Percentiles rank a stretch among this genome's conserved stretches.
Evolutionary conservation across 2,888 invertebrate genomes (phyloP).

Genomic region (Craniophora ligustri): DNA sequence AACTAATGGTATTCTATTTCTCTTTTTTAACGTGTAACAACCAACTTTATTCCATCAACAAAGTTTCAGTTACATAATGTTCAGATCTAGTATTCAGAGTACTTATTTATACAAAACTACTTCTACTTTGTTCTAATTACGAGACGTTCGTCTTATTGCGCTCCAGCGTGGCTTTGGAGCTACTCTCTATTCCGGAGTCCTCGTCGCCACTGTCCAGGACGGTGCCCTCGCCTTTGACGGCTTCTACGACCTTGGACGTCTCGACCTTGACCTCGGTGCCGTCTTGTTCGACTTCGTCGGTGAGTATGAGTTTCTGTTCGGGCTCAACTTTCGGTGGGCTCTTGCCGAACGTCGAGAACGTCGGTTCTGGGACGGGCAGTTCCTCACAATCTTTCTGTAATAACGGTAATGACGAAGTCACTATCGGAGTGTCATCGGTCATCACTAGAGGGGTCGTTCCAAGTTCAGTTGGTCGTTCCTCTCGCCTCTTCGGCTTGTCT

Average conservation of each 20-base stretch:
- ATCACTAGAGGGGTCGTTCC: slow-evolving; percentile 76
- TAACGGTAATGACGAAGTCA: slow-evolving; percentile 67
- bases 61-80: slow-evolving; percentile 42
- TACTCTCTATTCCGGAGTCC: slow-evolving; percentile 91
- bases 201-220: slow-evolving; percentile 90
- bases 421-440: slow-evolving; percentile 81
- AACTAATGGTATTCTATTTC: slow-evolving; percentile 27
- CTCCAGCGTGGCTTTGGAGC: slow-evolving; percentile 88
- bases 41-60: slow-evolving; percentile 50
- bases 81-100: slow-evolving; percentile 40
- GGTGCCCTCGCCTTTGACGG: slow-evolving; percentile 88
- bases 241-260: slow-evolving; percentile 69
- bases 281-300: slow-evolving; percentile 58
- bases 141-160: slow-evolving; percentile 78
- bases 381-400: slow-evolving; percentile 68
- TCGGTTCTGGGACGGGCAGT: slow-evolving; percentile 77
- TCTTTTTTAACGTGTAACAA: slow-evolving; percentile 23
- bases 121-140: slow-evolving; percentile 58
- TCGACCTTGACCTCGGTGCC: slow-evolving; percentile 63
- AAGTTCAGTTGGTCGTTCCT: slow-evolving; percentile 51
- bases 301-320: slow-evolving; percentile 74
- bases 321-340: slow-evolving; percentile 68
- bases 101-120: slow-evolving; percentile 52
- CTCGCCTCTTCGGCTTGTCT: slow-evolving; percentile 75
- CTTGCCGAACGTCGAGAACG: slow-evolving; percentile 90